Conservation (phyloP, 2,113 vertebrate genomes). For the Candoia aspera region DNA sequence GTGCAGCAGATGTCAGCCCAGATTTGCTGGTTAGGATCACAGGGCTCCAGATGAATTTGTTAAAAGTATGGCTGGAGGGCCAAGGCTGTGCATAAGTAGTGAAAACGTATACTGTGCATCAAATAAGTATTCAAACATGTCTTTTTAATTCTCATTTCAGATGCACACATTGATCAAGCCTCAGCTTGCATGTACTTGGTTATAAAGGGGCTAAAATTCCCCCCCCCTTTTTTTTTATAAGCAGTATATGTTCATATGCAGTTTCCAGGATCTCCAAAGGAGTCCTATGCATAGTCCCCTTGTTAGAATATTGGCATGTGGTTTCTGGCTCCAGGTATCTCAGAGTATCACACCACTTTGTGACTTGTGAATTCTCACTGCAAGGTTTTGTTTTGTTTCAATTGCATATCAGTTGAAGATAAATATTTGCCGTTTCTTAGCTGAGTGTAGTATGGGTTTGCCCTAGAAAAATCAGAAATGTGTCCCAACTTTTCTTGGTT, state of each 20-base stretch:
- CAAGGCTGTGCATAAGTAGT: background rate
- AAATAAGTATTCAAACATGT: background rate
- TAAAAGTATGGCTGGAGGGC: background rate
- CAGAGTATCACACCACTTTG: background rate
- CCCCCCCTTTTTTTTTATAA: too few relatives aligned
- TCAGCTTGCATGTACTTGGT: background rate
- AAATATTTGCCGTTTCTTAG: background rate
- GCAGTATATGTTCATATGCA: background rate
- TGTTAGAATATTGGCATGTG: background rate
- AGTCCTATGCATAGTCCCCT: background rate
- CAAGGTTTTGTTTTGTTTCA: background rate
- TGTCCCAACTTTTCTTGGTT: background rate
- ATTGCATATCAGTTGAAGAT: background rate
- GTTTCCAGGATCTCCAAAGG: background rate
- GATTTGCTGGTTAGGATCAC: background rate
- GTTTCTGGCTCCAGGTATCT: background rate
- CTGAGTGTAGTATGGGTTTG: background rate
- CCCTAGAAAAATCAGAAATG: background rate
- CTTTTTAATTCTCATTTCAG: background rate
- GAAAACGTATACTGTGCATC: background rate
- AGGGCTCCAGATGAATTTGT: background rate
- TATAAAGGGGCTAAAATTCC: background rate
- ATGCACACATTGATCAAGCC: background rate
- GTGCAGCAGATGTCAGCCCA: background rate
- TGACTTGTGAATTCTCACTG: background rate